These are phyloP conservation scores for Geotrupes spiniger DNA, from an alignment of 2,888 invertebrate species.

Conservation along the genomic window DNA sequence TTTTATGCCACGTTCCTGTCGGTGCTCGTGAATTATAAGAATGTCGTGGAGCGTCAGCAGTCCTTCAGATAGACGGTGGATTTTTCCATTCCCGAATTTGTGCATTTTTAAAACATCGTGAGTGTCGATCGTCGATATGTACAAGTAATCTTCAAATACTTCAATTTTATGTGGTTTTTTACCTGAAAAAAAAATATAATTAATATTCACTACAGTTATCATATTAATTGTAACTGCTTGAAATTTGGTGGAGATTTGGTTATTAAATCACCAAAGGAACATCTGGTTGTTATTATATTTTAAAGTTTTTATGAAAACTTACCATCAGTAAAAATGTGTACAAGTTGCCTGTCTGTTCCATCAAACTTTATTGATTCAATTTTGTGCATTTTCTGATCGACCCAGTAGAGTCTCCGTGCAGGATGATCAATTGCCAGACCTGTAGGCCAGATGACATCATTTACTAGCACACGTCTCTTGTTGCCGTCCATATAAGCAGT, in stretches of 20 bases:
- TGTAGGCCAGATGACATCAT: slow-evolving; percentile 67
- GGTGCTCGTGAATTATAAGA: slow-evolving; percentile 64
- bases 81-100: slow-evolving; percentile 63
- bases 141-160: slow-evolving; percentile 70
- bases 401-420: slow-evolving; percentile 76
- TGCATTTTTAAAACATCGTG: slow-evolving; percentile 63
- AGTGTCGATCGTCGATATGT: slow-evolving; percentile 62
- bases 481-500: slow-evolving; percentile 65
- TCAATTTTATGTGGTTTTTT: slow-evolving; percentile 70
- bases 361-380: slow-evolving; percentile 68
- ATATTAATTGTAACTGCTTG: no score
- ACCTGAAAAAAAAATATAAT: slow-evolving; percentile 42
- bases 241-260: no score
- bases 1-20: slow-evolving; percentile 57
- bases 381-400: slow-evolving; percentile 73
- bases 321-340: slow-evolving; percentile 57
- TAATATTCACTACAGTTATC: no score
- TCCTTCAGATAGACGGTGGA: slow-evolving; percentile 57
- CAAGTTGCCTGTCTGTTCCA: slow-evolving; percentile 64
- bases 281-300: no score
- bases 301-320: no score
- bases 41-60: slow-evolving; percentile 61
- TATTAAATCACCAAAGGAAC: no score
- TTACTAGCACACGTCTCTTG: slow-evolving; percentile 52
- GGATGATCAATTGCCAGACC: slow-evolving; percentile 75